Percentiles rank a stretch among this genome's conserved stretches.
phyloP scores from a whole-genome alignment of 2,113 vertebrate species.

The Epinephelus moara region DNA sequence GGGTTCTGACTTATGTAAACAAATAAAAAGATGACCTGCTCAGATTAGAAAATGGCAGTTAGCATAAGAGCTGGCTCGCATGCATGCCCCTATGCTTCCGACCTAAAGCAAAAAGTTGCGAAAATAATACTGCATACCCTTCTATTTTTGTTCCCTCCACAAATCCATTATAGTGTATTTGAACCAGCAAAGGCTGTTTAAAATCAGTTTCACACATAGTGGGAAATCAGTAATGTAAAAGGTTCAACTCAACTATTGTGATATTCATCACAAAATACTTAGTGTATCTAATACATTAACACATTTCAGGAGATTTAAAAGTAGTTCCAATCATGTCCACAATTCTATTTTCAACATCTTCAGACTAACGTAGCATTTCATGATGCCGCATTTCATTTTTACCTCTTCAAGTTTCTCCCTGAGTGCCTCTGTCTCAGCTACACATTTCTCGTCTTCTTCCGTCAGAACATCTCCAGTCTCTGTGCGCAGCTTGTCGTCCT shows the following conservation, averaged over 20 bases:
- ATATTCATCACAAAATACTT: neutral
- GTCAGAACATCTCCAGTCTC: constrained; percentile 98
- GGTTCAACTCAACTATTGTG: neutral
- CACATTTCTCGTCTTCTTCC: constrained; percentile 96
- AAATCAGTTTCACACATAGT: neutral
- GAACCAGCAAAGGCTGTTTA: neutral
- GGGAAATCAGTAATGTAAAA: constrained; percentile 14
- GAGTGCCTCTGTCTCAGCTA: constrained; percentile 94
- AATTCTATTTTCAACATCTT: constrained; percentile 26
- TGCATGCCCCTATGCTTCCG: constrained; percentile 57
- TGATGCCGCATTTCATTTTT: constrained; percentile 5
- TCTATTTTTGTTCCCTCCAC: neutral
- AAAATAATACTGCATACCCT: neutral
- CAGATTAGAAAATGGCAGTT: too few species aligned
- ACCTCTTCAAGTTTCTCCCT: constrained; percentile 96
- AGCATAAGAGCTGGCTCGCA: constrained; percentile 38
- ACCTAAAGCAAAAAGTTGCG: constrained; percentile 38
- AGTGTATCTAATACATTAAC: neutral
- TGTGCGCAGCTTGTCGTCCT: constrained; percentile 93
- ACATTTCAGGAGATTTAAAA: neutral
- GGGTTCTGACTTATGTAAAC: neutral
- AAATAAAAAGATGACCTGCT: too few species aligned
- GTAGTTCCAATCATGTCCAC: neutral
- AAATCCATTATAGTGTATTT: neutral
- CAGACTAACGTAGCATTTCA: neutral